These are phyloP conservation scores for Amniataba percoides DNA, from an alignment of 2,797 vertebrate species.

Conservation along the genomic window DNA sequence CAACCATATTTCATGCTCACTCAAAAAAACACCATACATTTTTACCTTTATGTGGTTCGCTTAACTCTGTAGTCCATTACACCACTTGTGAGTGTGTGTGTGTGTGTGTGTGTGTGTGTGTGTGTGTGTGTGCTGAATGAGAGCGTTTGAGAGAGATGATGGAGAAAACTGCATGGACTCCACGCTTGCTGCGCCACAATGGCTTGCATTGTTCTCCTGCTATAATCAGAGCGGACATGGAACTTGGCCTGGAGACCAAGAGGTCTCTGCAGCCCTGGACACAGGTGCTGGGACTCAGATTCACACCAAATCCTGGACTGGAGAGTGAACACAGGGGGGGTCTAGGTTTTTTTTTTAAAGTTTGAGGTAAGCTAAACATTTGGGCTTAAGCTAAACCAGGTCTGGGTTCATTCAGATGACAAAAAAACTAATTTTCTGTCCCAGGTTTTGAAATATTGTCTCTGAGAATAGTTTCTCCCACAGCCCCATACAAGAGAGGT, in stretches of 20 bases:
- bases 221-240: conserved; percentile 87
- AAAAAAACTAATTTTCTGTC: not conserved
- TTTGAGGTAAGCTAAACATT: not conserved
- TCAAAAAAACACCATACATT: conserved; percentile 58
- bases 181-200: conserved; percentile 79
- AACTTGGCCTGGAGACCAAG: conserved; percentile 82
- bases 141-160: conserved; percentile 63
- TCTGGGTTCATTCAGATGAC: not conserved
- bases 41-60: conserved; percentile 72
- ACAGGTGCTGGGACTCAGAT: conserved; percentile 82
- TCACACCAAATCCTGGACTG: conserved; percentile 66
- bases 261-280: conserved; percentile 82
- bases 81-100: conserved; percentile 32
- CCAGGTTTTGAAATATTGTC: not conserved
- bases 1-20: conserved; percentile 71
- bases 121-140: conserved; percentile 56
- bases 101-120: conserved; percentile 50
- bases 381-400: not conserved
- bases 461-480: not conserved
- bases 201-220: conserved; percentile 83
- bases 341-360: conserved; percentile 12
- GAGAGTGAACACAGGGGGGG: conserved; percentile 37
- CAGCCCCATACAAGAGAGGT: not conserved
- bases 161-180: conserved; percentile 67
- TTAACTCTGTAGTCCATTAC: conserved; percentile 55